Evolutionary conservation across 1,140 invertebrate genomes (phyloP), one percentile per base, ranked within the genome.

Genomic region (Pachyrhynchus sulphureomaculatus): DNA sequence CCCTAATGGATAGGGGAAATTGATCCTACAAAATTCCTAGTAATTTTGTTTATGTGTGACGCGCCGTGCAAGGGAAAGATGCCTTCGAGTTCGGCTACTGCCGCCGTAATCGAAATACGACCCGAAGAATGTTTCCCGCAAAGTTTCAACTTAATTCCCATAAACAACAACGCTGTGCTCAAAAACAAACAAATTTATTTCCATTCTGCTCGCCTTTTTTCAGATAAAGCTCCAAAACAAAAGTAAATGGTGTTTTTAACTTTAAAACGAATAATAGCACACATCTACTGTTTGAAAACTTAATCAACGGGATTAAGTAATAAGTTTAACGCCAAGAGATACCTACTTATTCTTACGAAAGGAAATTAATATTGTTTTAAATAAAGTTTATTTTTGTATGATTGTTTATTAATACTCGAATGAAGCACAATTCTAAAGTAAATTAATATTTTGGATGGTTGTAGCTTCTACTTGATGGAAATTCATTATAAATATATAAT

Each of bases 31-130:
- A 72, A 73, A 73, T 73, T 73, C 70, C 70, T 62, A 65, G 72
- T 73, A 73, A 73, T 73, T 73, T 73, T 73, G 69, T 73, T 73
- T 73, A 73, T 73, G 71, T 72, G 71, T 64, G 66, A 67, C 68
- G 68, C 58, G 66, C 33, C 26, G 44, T 52, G 60, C 48, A 41
- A 44, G 60, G 60, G 48, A 48, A 44, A 41, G 20, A 41, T 36
- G 59, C 41, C 45, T 54, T 37, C 49, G 59, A 45, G 59, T 34
- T 41, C 47, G 36, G 59, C 37, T 49, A 21, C 56, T 20, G 56
- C 26, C 33, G 20, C 13, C 58, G 48, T 62, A 62, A 62, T 62
- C 60, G 60, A 62, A 62, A 62, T 62, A 62, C 60, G 60, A 56
- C 60, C 45, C 39, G 37, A 36, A 34, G 26, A 60, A 53, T 62